phyloP scores from a whole-genome alignment of 2,113 vertebrate species.

The Eretmochelys imbricata region DNA sequence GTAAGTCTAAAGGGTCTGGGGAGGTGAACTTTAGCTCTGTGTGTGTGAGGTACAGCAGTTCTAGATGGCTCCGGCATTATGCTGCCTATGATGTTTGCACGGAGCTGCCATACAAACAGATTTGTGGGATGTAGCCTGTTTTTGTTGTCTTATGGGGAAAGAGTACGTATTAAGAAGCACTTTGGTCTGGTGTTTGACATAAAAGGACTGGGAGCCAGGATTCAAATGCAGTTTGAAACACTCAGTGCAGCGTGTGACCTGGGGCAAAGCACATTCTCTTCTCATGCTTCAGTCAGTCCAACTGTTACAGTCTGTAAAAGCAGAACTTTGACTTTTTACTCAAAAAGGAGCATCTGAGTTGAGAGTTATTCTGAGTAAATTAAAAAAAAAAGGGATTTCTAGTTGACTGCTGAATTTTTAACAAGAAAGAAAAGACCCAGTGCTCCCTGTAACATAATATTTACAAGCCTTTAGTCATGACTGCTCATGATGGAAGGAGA shows the following conservation, averaged over 20 bases:
- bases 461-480: not conserved
- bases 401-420: not conserved
- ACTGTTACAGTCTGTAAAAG: not conserved
- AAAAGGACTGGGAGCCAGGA: not conserved
- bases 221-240: accelerated
- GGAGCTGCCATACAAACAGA: not conserved
- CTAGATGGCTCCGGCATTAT: not conserved
- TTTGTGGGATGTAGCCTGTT: not conserved
- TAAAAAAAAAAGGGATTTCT: not conserved
- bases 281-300: not conserved
- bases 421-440: not conserved
- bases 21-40: not conserved
- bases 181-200: not conserved
- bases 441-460: not conserved
- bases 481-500: not conserved
- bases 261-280: not conserved
- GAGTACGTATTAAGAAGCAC: not conserved
- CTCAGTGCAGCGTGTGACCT: not conserved
- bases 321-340: not conserved
- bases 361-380: not conserved
- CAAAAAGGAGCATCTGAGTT: not conserved
- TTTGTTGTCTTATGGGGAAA: not conserved
- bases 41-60: not conserved
- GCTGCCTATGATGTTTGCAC: not conserved
- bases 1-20: not conserved